Base-by-base conservation (phyloP, 2,888 invertebrate species). In the Philopedon plagiatum region DNA sequence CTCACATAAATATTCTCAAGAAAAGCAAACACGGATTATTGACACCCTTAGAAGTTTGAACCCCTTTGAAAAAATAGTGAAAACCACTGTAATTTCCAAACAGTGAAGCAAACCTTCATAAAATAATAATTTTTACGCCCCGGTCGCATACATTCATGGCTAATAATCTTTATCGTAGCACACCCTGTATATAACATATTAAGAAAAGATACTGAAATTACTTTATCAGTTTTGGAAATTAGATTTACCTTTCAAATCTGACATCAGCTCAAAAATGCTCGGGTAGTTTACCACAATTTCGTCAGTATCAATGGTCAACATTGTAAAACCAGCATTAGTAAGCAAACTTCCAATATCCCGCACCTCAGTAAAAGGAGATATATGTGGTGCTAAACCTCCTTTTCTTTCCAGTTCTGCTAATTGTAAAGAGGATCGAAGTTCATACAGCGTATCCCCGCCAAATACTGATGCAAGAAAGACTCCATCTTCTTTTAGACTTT, bases 231-330 rank as follows among this genome's bases (percentile, higher is more conserved):
- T n/a, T n/a, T n/a, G n/a, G n/a, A n/a, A n/a, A n/a, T n/a, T n/a
- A 15, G 1, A 29, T 9, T 73, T 79, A 88, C 93, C 94, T 86
- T 95, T 92, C 2, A 99, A 87, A 86, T 99, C 99, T 85, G 91
- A 89, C 95, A 99, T 95, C 2, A 99, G 87, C 82, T 98, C 95
- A 88, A 96, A 96, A 87, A 98, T 93, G 34, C 91, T 90, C 0
- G 99, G 99, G 85, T 95, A 99, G 76, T 93, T 92, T 2, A 99
- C 90, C 1, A 92, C 90, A 32, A 99, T 87, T 81, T 97, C 94
- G 86, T 99, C 99, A 1, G 96, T 93, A 84, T 99, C 97, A 54
- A 98, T 94, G 0, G 98, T 98, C 46, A 97, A 88, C 88, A 98
- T 92, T 0, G 93, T 93, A 84, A 94, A 98, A 0, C 98, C 97